Conservation (phyloP, 2,113 vertebrate species). For the Aegotheles bennettii region DNA sequence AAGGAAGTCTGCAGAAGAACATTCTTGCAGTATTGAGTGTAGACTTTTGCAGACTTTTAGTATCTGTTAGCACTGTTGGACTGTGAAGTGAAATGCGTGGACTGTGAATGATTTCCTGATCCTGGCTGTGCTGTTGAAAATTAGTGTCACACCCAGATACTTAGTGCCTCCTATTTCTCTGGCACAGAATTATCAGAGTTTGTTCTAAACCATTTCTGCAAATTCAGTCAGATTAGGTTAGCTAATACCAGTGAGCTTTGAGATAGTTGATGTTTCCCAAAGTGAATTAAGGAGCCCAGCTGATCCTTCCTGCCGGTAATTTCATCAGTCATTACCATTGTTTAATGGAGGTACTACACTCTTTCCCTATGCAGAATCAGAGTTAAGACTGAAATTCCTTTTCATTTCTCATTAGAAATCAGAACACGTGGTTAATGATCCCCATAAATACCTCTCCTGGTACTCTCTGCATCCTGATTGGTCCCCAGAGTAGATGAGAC, state of each 20-base stretch:
- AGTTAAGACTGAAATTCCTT: not conserved
- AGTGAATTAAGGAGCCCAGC: not conserved
- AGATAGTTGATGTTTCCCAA: not conserved
- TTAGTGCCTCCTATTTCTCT: not conserved
- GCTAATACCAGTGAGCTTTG: not conserved
- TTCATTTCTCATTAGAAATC: not conserved
- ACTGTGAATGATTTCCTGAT: slow-evolving; percentile 2
- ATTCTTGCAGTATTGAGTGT: not conserved
- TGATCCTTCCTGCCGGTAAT: not conserved
- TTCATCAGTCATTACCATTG: not conserved
- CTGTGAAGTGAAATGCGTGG: not conserved
- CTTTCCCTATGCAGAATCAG: not conserved
- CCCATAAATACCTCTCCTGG: not conserved
- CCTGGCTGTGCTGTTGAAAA: slow-evolving; percentile 6
- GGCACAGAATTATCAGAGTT: not conserved
- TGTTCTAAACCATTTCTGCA: not conserved
- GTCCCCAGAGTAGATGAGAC: not conserved
- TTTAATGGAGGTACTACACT: not conserved
- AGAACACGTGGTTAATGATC: not conserved
- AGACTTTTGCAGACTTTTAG: not conserved
- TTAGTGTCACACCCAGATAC: not conserved
- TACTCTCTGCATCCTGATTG: not conserved
- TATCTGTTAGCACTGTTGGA: not conserved
- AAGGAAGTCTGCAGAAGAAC: not conserved
- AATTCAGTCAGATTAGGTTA: not conserved